Conservation (phyloP, 2,113 vertebrate genomes). For the Reinhardtius hippoglossoides region DNA sequence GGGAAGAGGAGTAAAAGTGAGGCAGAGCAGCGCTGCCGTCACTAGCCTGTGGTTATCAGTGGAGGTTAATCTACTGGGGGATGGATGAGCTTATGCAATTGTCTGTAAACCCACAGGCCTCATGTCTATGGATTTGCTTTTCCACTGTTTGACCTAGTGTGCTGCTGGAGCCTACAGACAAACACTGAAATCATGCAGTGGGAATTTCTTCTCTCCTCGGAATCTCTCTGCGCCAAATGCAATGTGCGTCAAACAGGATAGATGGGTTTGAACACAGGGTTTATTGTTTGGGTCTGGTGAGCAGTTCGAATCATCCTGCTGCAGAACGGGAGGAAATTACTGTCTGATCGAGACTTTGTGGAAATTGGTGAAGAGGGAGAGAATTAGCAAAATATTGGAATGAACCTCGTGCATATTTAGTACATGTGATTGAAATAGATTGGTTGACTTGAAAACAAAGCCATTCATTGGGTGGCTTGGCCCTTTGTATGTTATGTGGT, state of each 20-base stretch:
- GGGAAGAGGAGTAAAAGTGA: conserved; percentile 29
- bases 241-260: conserved; percentile 29
- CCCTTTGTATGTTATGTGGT: neutral
- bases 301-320: conserved; percentile 22
- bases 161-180: conserved; percentile 56
- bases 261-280: conserved; percentile 22
- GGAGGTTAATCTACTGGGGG: conserved; percentile 79
- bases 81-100: conserved; percentile 80
- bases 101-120: conserved; percentile 72
- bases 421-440: conserved; percentile 17
- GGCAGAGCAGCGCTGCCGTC: conserved; percentile 74
- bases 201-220: conserved; percentile 49
- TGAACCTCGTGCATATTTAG: conserved; percentile 22
- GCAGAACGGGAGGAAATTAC: conserved; percentile 34
- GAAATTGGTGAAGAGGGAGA: conserved; percentile 37
- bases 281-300: conserved; percentile 41
- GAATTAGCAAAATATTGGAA: conserved; percentile 22
- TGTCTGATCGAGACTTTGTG: conserved; percentile 39
- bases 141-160: conserved; percentile 65
- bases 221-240: conserved; percentile 28
- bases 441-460: conserved; percentile 10
- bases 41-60: conserved; percentile 72
- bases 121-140: conserved; percentile 75
- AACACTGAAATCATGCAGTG: conserved; percentile 38
- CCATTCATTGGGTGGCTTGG: conserved; percentile 1